phyloP scores from a whole-genome alignment of 2,113 vertebrate genomes.

The Phyllostomus hastatus region DNA sequence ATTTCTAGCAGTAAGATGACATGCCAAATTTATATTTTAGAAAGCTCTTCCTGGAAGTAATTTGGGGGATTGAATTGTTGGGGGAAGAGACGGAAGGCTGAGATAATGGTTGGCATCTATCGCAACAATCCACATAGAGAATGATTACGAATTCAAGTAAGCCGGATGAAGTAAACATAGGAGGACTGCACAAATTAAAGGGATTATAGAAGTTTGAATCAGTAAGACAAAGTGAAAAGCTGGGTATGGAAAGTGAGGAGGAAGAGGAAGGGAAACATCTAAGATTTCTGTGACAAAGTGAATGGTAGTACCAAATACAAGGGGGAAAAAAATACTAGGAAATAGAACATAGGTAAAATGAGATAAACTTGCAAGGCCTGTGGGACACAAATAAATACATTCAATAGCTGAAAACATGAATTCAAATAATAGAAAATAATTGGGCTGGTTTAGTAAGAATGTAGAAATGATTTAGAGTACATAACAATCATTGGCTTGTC shows the following conservation, averaged over 20 bases:
- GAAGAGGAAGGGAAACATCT: neutral
- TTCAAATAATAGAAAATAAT: neutral
- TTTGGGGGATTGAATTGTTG: neutral
- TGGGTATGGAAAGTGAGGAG: neutral
- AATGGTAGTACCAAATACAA: neutral
- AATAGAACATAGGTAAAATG: neutral
- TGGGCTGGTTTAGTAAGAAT: neutral
- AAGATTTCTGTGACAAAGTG: neutral
- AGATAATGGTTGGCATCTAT: neutral
- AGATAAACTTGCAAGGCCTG: neutral
- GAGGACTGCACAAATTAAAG: neutral
- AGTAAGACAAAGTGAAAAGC: neutral
- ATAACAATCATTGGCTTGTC: neutral
- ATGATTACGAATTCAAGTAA: neutral
- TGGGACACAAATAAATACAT: neutral
- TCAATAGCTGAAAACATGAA: neutral
- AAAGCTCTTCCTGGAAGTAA: slow-evolving; percentile 28
- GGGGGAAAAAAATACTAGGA: neutral
- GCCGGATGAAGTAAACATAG: neutral
- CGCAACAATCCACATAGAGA: neutral
- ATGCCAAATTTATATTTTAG: slow-evolving; percentile 56
- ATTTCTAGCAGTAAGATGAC: slow-evolving; percentile 25
- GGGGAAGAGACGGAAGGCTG: neutral
- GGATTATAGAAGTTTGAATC: neutral
- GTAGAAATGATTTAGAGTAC: neutral